A percentile compares a stretch with the other conserved stretches of the same genome.
These are phyloP conservation scores for Andrena bicolor DNA, from an alignment of 2,888 invertebrate genomes.

Conservation along the genomic window DNA sequence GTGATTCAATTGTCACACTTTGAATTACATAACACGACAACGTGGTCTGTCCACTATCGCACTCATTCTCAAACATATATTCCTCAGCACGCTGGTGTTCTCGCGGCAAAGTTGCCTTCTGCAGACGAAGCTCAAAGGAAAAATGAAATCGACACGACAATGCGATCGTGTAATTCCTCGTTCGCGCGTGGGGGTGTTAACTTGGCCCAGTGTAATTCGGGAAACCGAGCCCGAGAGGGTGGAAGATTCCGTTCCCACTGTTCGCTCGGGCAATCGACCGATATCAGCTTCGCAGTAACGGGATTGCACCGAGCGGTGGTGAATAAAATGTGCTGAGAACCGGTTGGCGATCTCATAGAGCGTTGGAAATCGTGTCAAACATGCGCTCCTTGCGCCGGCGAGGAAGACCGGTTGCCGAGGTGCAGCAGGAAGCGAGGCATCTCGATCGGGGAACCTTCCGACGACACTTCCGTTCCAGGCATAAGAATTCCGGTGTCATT, in stretches of 20 bases:
- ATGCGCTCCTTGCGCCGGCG: background rate
- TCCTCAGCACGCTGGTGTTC: too few relatives aligned
- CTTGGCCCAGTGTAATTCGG: too few relatives aligned
- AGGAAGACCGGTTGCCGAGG: slow-evolving; percentile 20
- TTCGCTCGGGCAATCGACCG: too few relatives aligned
- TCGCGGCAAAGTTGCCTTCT: too few relatives aligned
- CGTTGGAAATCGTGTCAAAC: slow-evolving; percentile 22
- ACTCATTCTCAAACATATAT: too few relatives aligned
- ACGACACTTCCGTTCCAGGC: slow-evolving; percentile 17
- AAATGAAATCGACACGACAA: too few relatives aligned
- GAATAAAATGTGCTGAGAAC: slow-evolving; percentile 18
- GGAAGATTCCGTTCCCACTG: background rate
- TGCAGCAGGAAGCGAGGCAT: background rate
- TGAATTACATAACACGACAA: too few relatives aligned
- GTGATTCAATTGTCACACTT: too few relatives aligned
- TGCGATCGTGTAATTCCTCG: background rate
- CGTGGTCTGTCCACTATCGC: too few relatives aligned
- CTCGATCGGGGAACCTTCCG: slow-evolving; percentile 11
- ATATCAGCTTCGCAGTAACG: slow-evolving; percentile 39
- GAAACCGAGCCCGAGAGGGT: background rate
- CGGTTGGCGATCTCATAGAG: slow-evolving; percentile 22
- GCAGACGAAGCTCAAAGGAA: too few relatives aligned
- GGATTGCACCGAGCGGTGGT: background rate
- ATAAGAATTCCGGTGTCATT: background rate
- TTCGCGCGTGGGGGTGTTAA: background rate